These are phyloP conservation scores for Rattus norvegicus DNA, from an alignment of 2,113 vertebrate species.

Conservation along the genomic window GRCr8 NC_086031.1:92157501-92158000, in stretches of 20 bases:
- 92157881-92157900: neutral
- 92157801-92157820: neutral
- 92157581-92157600: conserved; percentile 72
- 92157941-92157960: conserved; percentile 33
- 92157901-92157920: conserved; percentile 67
- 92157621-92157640: conserved; percentile 20
- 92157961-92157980: conserved; percentile 21
- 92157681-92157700: fast-evolving
- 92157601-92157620: conserved; percentile 76
- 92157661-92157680: neutral
- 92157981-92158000: conserved; percentile 44
- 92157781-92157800: neutral
- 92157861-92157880: conserved; percentile 8
- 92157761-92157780: neutral
- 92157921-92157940: conserved; percentile 49
- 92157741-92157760: neutral
- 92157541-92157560: conserved; percentile 32
- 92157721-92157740: neutral
- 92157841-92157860: conserved; percentile 49
- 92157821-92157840: conserved; percentile 33
- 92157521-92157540: conserved; percentile 46
- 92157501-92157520: neutral
- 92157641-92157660: neutral
- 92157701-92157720: neutral
- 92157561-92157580: conserved; percentile 42